A percentile compares a stretch with the other conserved stretches of the same genome.
phyloP scores from a whole-genome alignment of 2,113 vertebrate species.

The Aythya baeri region DNA sequence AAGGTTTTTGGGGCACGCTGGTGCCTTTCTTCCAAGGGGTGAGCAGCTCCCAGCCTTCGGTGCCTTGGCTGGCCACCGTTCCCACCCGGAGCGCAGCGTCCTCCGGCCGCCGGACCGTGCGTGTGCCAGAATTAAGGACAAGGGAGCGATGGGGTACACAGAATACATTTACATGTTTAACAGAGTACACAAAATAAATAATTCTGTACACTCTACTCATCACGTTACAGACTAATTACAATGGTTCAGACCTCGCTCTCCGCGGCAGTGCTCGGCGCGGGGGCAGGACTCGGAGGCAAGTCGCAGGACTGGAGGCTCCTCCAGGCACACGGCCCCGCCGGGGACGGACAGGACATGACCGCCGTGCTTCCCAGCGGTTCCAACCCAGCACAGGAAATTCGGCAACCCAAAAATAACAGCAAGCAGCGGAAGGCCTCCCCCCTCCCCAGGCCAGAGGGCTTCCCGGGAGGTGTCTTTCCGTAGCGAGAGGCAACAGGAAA shows the following conservation, averaged over 20 bases:
- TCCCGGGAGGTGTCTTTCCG: constrained; percentile 22
- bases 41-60: background rate
- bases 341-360: rapidly evolving
- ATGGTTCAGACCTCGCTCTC: background rate
- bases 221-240: constrained; percentile 28
- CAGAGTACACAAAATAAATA: constrained; percentile 81
- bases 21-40: background rate
- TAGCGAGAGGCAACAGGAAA: background rate
- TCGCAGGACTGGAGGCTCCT: background rate
- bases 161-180: constrained; percentile 54
- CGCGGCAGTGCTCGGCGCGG: background rate
- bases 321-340: rapidly evolving
- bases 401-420: constrained; percentile 10
- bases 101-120: rapidly evolving
- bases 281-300: background rate
- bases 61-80: rapidly evolving
- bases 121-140: background rate
- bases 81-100: rapidly evolving
- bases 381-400: constrained; percentile 5
- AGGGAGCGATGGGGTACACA: constrained; percentile 45
- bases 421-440: background rate
- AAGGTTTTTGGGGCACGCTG: background rate
- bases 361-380: background rate
- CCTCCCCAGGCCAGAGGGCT: background rate
- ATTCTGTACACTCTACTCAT: constrained; percentile 62